Evolutionary conservation across 2,888 invertebrate genomes (phyloP).

Genomic region (Eupithecia vulgata): DNA sequence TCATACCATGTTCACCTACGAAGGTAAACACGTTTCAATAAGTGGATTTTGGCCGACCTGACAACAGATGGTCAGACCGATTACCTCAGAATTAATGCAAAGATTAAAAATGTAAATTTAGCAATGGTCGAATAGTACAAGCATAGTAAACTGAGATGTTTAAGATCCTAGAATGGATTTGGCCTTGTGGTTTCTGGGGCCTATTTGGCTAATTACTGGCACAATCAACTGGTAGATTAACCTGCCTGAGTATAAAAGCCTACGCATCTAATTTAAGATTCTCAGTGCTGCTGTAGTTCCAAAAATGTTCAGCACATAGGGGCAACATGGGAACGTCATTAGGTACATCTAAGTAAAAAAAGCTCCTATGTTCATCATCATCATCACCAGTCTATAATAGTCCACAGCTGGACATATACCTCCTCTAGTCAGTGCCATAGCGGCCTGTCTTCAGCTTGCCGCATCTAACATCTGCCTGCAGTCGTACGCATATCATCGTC

Average conservation of each 20-base stretch:
- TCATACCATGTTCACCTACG: conserved; percentile 16
- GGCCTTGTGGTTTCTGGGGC: conserved; percentile 3
- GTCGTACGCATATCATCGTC: too few species aligned
- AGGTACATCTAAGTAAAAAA: too few species aligned
- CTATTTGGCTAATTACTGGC: not conserved
- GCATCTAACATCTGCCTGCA: too few species aligned
- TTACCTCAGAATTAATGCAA: conserved; percentile 23
- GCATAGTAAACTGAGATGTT: not conserved
- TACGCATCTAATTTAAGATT: not conserved
- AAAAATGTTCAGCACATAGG: not conserved
- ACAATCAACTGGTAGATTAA: conserved; percentile 1
- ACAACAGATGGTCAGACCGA: conserved; percentile 28
- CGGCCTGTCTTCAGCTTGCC: too few species aligned
- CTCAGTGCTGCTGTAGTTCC: not conserved
- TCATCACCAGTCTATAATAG: too few species aligned
- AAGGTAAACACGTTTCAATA: conserved; percentile 25
- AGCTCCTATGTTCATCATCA: too few species aligned
- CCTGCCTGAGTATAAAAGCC: not conserved
- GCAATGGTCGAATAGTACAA: conserved; percentile 4
- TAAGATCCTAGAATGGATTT: not conserved
- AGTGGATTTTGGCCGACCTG: conserved; percentile 21
- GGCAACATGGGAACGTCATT: not conserved
- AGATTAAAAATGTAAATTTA: conserved; percentile 11
- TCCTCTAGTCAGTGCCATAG: too few species aligned
- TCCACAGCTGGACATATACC: too few species aligned